These are phyloP conservation scores for Nomada flava DNA, from an alignment of 2,888 invertebrate species.

Conservation along the genomic window DNA sequence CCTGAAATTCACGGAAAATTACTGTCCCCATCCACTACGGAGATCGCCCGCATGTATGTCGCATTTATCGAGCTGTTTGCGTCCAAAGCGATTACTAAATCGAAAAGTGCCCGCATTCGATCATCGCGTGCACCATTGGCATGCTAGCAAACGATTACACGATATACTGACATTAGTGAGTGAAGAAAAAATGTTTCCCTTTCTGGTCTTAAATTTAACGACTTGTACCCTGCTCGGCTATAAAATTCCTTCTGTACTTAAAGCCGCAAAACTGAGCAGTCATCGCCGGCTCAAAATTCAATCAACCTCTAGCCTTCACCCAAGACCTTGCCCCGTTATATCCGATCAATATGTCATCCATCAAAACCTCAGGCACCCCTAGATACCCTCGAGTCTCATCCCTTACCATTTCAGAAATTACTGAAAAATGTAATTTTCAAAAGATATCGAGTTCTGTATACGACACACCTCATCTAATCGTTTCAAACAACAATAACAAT, in stretches of 20 bases:
- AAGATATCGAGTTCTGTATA: neutral
- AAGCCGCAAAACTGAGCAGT: neutral
- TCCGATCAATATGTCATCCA: neutral
- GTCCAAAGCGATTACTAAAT: constrained; percentile 30
- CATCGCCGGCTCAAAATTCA: neutral
- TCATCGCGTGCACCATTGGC: neutral
- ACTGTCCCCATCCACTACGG: neutral
- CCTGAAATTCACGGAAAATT: neutral
- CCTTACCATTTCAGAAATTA: neutral
- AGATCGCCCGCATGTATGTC: constrained; percentile 38
- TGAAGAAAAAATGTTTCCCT: neutral
- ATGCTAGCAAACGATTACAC: neutral
- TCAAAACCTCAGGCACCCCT: no score
- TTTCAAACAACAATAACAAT: no score
- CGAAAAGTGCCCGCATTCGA: constrained; percentile 37
- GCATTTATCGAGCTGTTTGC: constrained; percentile 41
- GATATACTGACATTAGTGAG: neutral
- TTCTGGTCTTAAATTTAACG: neutral
- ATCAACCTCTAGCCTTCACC: neutral
- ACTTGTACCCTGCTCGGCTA: no score
- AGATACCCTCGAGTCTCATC: neutral
- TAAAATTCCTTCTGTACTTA: neutral
- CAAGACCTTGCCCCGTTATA: neutral
- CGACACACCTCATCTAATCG: neutral
- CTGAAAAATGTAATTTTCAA: neutral